Percentiles rank a stretch among this genome's conserved stretches.
phyloP scores from a whole-genome alignment of 2,113 vertebrate genomes.

The Pachypanchax playfairii region DNA sequence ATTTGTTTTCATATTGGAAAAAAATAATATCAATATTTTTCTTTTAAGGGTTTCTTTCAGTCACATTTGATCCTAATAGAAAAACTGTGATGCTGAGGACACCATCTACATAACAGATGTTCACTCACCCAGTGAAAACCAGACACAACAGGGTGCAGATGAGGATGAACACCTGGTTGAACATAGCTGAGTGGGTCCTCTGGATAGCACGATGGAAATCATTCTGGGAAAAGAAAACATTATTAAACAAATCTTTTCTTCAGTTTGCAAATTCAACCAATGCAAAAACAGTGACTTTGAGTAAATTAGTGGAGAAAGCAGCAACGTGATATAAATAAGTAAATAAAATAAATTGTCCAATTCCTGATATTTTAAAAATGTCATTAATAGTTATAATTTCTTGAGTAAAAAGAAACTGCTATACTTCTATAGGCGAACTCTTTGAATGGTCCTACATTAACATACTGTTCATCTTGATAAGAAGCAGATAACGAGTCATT shows the following conservation, averaged over 20 bases:
- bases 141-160: conserved; percentile 98
- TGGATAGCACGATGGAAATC: conserved; percentile 97
- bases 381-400: too few relatives aligned
- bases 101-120: background rate
- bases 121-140: conserved; percentile 93
- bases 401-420: background rate
- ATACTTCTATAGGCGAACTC: background rate
- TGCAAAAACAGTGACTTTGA: too few relatives aligned
- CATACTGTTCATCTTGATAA: conserved; percentile 10
- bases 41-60: background rate
- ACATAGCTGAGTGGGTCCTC: conserved; percentile 96
- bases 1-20: too few relatives aligned
- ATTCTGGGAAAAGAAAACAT: conserved; percentile 78
- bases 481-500: conserved; percentile 30
- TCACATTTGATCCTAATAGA: background rate
- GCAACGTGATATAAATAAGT: too few relatives aligned
- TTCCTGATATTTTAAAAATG: too few relatives aligned
- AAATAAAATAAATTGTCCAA: too few relatives aligned
- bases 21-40: background rate
- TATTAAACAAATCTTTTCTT: background rate
- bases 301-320: background rate
- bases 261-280: too few relatives aligned
- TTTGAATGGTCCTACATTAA: background rate
- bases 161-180: conserved; percentile 97
- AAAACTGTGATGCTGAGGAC: too few relatives aligned